phyloP scores from a whole-genome alignment of 2,888 invertebrate species.

The Spialia ferax region DNA sequence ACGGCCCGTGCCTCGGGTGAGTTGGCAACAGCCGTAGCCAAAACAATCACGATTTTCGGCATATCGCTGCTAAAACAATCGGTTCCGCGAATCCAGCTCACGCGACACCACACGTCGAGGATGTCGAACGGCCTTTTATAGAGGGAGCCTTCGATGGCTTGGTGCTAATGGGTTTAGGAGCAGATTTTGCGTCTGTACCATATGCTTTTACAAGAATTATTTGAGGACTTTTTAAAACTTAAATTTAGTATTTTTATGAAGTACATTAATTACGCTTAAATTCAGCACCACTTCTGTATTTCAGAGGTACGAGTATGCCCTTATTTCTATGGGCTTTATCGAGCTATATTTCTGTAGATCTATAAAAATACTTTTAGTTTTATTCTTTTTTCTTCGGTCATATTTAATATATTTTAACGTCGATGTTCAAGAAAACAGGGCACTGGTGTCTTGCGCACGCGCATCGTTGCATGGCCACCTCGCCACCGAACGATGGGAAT shows the following conservation, averaged over 20 bases:
- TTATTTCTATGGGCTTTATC: no score
- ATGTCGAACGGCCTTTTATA: slow-evolving; percentile 59
- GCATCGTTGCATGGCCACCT: slow-evolving; percentile 60
- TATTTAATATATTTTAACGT: no score
- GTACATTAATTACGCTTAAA: neutral
- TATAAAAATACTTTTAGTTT: neutral
- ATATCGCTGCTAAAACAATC: slow-evolving; percentile 61
- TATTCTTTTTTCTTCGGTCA: neutral
- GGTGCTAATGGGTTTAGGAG: neutral
- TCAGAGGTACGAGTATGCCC: no score
- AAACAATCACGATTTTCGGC: slow-evolving; percentile 64
- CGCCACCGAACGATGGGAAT: slow-evolving; percentile 68
- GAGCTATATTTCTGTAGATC: no score
- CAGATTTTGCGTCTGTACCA: neutral
- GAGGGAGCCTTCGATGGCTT: slow-evolving; percentile 44
- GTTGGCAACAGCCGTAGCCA: slow-evolving; percentile 58
- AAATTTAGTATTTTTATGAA: neutral
- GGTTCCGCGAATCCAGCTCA: slow-evolving; percentile 56
- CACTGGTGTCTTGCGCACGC: slow-evolving; percentile 15
- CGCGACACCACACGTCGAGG: slow-evolving; percentile 18
- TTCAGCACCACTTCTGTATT: neutral
- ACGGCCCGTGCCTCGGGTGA: slow-evolving; percentile 44
- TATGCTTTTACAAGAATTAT: neutral
- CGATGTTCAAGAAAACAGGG: slow-evolving; percentile 3
- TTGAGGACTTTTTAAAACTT: neutral